Conservation (phyloP, 2,888 invertebrate species). For the Dasypolia templi region DNA sequence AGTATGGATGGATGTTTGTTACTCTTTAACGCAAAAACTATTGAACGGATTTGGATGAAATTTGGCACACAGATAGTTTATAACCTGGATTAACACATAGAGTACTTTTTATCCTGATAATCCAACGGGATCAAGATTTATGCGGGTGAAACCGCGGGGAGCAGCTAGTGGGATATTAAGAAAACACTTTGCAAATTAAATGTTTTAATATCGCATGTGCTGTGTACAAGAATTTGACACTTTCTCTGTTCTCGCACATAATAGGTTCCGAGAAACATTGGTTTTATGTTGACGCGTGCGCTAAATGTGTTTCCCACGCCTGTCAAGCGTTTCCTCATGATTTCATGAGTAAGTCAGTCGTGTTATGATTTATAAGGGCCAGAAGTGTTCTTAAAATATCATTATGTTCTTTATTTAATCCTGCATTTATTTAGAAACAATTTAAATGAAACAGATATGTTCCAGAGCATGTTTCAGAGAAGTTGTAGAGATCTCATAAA, state of each 20-base stretch:
- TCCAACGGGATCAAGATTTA: too few relatives aligned
- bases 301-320: conserved; percentile 56
- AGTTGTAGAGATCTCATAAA: background rate
- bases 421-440: too few relatives aligned
- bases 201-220: conserved; percentile 40
- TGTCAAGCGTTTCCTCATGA: conserved; percentile 43
- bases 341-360: conserved; percentile 15
- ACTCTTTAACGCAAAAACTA: too few relatives aligned
- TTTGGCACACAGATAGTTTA: too few relatives aligned
- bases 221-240: conserved; percentile 29
- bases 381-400: background rate
- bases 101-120: too few relatives aligned
- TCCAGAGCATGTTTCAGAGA: background rate
- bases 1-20: too few relatives aligned
- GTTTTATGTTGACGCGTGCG: conserved; percentile 24
- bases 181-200: too few relatives aligned
- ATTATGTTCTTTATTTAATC: background rate
- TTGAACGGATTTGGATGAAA: too few relatives aligned
- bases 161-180: too few relatives aligned
- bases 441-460: too few relatives aligned
- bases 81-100: too few relatives aligned
- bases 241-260: conserved; percentile 45
- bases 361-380: background rate
- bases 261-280: conserved; percentile 45
- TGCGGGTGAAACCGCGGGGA: too few relatives aligned